These are phyloP conservation scores for Sciaenops ocellatus DNA, from an alignment of 2,797 vertebrate species.

Conservation along the genomic window DNA sequence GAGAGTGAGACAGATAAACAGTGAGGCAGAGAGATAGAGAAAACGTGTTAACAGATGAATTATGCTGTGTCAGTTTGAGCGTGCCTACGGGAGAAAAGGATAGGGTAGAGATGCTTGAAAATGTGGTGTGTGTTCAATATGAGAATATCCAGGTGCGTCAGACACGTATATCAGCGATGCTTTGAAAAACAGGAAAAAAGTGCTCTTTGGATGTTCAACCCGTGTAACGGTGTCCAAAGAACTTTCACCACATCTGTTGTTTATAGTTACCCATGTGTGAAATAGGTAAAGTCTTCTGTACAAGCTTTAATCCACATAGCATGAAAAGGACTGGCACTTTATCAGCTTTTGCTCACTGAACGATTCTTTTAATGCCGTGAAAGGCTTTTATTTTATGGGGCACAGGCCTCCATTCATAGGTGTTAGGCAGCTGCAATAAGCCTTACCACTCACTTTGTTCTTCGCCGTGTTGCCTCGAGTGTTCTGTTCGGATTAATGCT, in stretches of 20 bases:
- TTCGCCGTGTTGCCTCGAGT: constrained; percentile 33
- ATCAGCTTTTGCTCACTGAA: constrained; percentile 36
- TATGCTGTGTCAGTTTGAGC: constrained; percentile 47
- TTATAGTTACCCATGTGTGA: constrained; percentile 56
- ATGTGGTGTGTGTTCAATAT: constrained; percentile 46
- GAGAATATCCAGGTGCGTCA: constrained; percentile 32
- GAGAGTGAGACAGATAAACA: constrained; percentile 15
- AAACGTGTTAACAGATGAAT: constrained; percentile 66
- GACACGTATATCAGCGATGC: constrained; percentile 5
- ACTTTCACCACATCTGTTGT: constrained; percentile 40
- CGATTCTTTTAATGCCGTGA: constrained; percentile 57
- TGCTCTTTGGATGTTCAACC: constrained; percentile 29
- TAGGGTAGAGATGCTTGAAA: constrained; percentile 34
- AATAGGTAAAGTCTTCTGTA: constrained; percentile 42
- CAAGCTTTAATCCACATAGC: constrained; percentile 31
- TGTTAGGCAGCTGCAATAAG: constrained; percentile 39
- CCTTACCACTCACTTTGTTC: constrained; percentile 45
- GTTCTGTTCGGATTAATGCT: constrained; percentile 30
- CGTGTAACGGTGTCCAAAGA: constrained; percentile 32
- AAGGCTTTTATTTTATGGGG: constrained; percentile 54
- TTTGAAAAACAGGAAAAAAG: constrained; percentile 11
- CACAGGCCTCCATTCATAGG: constrained; percentile 60
- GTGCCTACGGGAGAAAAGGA: constrained; percentile 28
- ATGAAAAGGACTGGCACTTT: constrained; percentile 37
- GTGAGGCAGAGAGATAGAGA: constrained; percentile 17